Percentiles rank a stretch among this genome's conserved stretches.
Conservation (phyloP, 1,140 invertebrate genomes). For the Pteromalus puparum region DNA sequence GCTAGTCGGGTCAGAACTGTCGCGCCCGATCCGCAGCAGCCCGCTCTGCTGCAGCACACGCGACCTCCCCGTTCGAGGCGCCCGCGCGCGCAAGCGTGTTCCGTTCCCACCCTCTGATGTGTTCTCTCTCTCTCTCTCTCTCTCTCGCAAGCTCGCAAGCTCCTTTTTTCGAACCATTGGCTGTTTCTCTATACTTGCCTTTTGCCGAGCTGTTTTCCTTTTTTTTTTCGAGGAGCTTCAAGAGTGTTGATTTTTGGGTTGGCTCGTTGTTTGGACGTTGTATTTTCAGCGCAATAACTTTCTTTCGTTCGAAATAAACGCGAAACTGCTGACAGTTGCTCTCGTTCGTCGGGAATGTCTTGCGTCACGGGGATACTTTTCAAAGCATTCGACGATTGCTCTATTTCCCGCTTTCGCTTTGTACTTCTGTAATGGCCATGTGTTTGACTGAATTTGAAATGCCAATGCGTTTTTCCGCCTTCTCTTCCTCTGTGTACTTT, state of each 20-base stretch:
- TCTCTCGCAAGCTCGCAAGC: constrained; percentile 34
- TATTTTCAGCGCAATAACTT: background rate
- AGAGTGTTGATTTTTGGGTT: background rate
- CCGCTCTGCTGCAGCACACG: constrained; percentile 68
- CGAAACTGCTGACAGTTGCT: too few species aligned
- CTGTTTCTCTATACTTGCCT: constrained; percentile 38
- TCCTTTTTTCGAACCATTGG: background rate
- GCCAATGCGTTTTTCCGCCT: constrained; percentile 30
- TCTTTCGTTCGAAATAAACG: background rate
- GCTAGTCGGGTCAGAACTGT: constrained; percentile 73
- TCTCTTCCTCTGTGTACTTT: constrained; percentile 52
- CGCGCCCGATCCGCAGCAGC: constrained; percentile 75
- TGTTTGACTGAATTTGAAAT: too few species aligned
- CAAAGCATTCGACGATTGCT: background rate
- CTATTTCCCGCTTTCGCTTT: background rate
- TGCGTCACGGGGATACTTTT: too few species aligned
- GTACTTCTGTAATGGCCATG: background rate
- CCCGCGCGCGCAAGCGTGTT: background rate
- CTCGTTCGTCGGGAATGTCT: too few species aligned
- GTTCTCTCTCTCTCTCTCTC: constrained; percentile 53
- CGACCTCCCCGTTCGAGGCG: constrained; percentile 56
- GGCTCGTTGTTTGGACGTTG: background rate
- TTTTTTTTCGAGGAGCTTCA: constrained; percentile 1
- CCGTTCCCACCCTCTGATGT: background rate
- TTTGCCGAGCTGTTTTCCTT: background rate